phyloP scores from a whole-genome alignment of 2,888 invertebrate species.

The Heteromurus nitidus region DNA sequence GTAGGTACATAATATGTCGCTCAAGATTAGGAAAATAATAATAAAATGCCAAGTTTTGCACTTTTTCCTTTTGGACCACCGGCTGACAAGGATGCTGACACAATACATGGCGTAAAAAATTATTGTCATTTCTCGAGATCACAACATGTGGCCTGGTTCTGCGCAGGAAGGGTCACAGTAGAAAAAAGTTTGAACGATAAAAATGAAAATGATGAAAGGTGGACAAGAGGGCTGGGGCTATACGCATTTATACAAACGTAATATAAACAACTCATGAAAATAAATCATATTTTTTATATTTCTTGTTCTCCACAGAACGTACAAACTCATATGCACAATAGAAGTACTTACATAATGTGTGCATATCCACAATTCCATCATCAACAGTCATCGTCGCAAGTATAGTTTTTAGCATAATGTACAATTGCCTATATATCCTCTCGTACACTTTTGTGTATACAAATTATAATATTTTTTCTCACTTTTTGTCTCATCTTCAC shows the following conservation, averaged over 20 bases:
- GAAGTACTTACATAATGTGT: background rate
- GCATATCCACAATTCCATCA: background rate
- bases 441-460: slow-evolving; percentile 1
- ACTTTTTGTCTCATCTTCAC: background rate
- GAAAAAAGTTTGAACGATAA: background rate
- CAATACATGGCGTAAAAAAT: background rate
- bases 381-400: slow-evolving; percentile 3
- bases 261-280: slow-evolving; percentile 2
- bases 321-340: too few relatives aligned
- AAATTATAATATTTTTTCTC: background rate
- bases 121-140: background rate
- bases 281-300: background rate
- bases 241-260: background rate
- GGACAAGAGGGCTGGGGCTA: background rate
- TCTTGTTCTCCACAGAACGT: background rate
- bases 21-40: background rate
- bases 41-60: background rate
- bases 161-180: background rate
- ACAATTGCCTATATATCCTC: too few relatives aligned
- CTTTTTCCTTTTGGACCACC: slow-evolving; percentile 12
- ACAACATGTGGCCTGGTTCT: slow-evolving; percentile 12
- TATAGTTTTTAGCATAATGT: background rate
- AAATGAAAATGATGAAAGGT: slow-evolving; percentile 27
- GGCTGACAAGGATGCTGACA: slow-evolving; percentile 34
- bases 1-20: too few relatives aligned